Percentiles rank a stretch among this genome's conserved stretches.
phyloP scores from a whole-genome alignment of 2,888 invertebrate species.

The Eucera pruinosa region DNA sequence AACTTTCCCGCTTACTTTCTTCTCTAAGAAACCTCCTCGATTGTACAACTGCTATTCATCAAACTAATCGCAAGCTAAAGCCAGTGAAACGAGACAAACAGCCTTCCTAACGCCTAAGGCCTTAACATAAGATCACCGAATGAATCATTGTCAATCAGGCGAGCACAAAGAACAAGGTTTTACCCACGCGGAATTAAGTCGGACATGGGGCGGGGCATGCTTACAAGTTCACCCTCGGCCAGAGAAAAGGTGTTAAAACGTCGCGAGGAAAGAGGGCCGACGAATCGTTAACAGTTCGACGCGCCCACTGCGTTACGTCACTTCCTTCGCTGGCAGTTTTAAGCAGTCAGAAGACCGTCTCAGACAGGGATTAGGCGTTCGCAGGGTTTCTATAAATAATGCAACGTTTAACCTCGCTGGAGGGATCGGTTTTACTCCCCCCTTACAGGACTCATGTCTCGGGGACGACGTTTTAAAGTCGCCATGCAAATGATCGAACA shows the following conservation, averaged over 20 bases:
- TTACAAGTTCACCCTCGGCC: constrained; percentile 7
- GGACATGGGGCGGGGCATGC: neutral
- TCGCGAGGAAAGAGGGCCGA: constrained; percentile 22
- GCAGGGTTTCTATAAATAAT: constrained; percentile 80
- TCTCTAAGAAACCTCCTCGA: no score
- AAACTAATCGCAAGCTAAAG: no score
- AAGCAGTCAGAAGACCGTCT: constrained; percentile 74
- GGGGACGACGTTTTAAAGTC: constrained; percentile 61
- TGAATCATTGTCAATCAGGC: constrained; percentile 21
- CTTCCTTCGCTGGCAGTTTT: constrained; percentile 65
- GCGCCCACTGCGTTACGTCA: constrained; percentile 64
- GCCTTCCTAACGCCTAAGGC: no score
- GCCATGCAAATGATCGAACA: constrained; percentile 50
- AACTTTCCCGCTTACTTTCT: no score
- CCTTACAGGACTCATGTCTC: constrained; percentile 20
- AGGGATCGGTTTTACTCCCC: constrained; percentile 51
- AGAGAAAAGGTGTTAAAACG: constrained; percentile 41
- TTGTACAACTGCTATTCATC: no score
- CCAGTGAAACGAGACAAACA: no score
- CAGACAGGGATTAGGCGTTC: constrained; percentile 79
- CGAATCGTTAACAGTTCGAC: constrained; percentile 62
- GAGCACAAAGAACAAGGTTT: neutral
- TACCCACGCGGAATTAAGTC: constrained; percentile 32
- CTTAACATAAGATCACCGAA: no score
- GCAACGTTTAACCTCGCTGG: constrained; percentile 69